A percentile compares a stretch with the other conserved stretches of the same genome.
phyloP scores from a whole-genome alignment of 2,113 vertebrate species.

The Prunella fulvescens region DNA sequence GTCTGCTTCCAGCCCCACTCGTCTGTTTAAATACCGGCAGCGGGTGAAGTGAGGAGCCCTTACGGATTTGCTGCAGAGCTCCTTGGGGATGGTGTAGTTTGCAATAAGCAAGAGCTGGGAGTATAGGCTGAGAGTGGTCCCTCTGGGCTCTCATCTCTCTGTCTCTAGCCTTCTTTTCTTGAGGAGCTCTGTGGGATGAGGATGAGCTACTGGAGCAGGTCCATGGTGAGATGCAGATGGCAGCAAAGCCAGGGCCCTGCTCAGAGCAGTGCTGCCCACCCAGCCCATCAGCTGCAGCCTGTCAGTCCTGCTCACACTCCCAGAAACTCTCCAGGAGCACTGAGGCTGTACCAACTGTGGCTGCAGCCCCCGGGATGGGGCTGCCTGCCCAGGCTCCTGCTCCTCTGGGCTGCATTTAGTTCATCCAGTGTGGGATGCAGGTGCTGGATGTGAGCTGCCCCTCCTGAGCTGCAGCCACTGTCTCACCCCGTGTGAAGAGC shows the following conservation, averaged over 20 bases:
- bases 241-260: neutral
- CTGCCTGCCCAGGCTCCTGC: neutral
- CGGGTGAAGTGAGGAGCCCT: neutral
- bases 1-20: neutral
- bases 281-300: neutral
- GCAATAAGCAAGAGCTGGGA: neutral
- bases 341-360: neutral
- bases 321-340: neutral
- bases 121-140: neutral
- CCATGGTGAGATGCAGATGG: rapidly evolving
- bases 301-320: neutral
- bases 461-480: neutral
- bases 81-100: neutral
- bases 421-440: neutral
- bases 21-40: rapidly evolving
- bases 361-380: neutral
- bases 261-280: neutral
- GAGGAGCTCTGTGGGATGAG: neutral
- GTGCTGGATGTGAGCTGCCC: neutral
- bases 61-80: neutral
- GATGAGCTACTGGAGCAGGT: neutral
- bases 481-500: rapidly evolving
- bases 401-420: neutral
- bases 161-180: neutral
- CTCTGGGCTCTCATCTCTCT: neutral